Percentiles rank a stretch among this genome's conserved stretches.
Conservation (phyloP, 2,797 vertebrate genomes). For the Tangara arthus region DNA sequence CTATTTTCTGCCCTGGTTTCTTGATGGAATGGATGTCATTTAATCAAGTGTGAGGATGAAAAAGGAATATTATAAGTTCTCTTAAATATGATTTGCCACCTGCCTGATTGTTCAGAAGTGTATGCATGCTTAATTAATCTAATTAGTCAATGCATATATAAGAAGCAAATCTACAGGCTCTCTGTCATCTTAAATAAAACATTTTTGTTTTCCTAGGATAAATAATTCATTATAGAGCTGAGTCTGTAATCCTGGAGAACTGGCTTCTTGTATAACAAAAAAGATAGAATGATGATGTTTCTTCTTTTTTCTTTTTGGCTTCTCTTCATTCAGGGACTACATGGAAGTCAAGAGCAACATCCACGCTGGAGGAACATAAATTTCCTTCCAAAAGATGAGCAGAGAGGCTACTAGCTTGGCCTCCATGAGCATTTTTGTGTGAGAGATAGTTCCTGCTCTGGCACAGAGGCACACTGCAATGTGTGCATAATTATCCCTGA, state of each 20-base stretch:
- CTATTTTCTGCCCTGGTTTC: conserved; percentile 48
- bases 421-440: neutral
- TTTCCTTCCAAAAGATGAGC: conserved; percentile 37
- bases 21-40: conserved; percentile 66
- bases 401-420: neutral
- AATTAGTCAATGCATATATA: conserved; percentile 79
- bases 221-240: conserved; percentile 72
- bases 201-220: conserved; percentile 75
- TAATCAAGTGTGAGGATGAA: conserved; percentile 71
- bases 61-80: conserved; percentile 68
- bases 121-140: conserved; percentile 79
- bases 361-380: neutral
- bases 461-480: neutral
- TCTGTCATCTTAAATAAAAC: conserved; percentile 76
- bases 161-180: conserved; percentile 74
- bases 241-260: conserved; percentile 41
- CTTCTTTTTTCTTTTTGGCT: conserved; percentile 52
- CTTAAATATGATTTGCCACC: conserved; percentile 78
- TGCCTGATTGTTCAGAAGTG: conserved; percentile 75
- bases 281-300: conserved; percentile 11
- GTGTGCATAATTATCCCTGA: neutral
- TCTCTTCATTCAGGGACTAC: neutral
- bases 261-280: conserved; percentile 47
- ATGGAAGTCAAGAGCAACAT: neutral
- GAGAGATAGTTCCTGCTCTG: neutral